Base-by-base conservation (phyloP, 2,113 vertebrate genomes). In the Ameiurus melas region DNA sequence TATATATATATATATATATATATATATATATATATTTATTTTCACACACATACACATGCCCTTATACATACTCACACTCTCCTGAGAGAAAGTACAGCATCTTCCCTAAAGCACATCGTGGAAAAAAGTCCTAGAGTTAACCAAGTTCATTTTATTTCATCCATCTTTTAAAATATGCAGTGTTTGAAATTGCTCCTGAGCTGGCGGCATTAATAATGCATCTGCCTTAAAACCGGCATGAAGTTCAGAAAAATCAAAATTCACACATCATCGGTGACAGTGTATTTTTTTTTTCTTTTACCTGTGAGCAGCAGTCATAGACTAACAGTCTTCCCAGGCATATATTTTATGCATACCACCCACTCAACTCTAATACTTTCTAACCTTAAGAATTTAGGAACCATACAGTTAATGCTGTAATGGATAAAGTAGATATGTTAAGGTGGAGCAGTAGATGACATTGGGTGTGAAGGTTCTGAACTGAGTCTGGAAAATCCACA, bases 341-440 rank as follows among this genome's bases (percentile, higher is more conserved):
- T 70, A 88, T 90, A 89, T 91, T 91, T 91, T 90, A 90, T 92
- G 89, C 91, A 95, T 93, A 89, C 89, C 92, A 53, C 93, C 92
- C 90, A 93, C 90, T 89, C 89, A 20, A 87, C 91, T 90, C 85
- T 92, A 86, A 90, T 77, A 79, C 91, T 91, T 86, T 43, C 85
- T 89, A 89, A 91, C 86, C 87, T 91, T 71, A 90, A 3, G 89
- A 89, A 90, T 88, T 89, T 92, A 70, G 85, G 57, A 91, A 84
- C 60, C 47, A 70, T n/a, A 84, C 89, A 83, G 85, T 36, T 87
- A 51, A 87, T 66, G 53, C 80, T 86, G 85, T 89, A 82, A 75
- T 90, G 79, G 86, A 87, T 80, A 82, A 55, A 43, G 30, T 86
- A 81, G 79, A 68, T 82, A 75, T 66, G 73, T 60, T 64, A 68